Conservation (phyloP, 2,797 vertebrate genomes). For the Margarornis squamiger region DNA sequence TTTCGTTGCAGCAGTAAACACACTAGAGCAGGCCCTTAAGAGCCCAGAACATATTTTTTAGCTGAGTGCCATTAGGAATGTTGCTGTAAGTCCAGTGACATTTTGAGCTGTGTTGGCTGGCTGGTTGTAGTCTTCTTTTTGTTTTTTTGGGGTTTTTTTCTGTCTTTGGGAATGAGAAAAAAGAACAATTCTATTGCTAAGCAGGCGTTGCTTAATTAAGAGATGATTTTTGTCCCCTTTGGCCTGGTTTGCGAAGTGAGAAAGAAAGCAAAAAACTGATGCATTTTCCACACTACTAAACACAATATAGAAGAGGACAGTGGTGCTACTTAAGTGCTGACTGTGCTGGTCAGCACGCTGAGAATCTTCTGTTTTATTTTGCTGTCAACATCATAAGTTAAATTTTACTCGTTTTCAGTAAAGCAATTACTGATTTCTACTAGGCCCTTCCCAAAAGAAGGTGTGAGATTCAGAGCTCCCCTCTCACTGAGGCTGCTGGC, state of each 20-base stretch:
- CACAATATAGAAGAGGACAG: background rate
- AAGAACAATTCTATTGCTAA: background rate
- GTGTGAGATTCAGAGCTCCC: background rate
- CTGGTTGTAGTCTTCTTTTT: background rate
- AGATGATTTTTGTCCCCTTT: background rate
- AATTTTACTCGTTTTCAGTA: background rate
- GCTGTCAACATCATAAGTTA: background rate
- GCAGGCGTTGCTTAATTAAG: background rate
- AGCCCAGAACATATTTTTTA: background rate
- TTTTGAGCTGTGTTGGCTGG: background rate
- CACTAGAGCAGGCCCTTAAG: background rate
- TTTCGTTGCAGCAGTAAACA: constrained; percentile 43
- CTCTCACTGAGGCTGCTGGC: constrained; percentile 48
- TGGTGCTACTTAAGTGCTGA: background rate
- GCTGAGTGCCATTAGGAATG: background rate
- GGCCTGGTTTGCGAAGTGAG: background rate
- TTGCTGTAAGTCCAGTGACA: background rate
- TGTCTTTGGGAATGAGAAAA: background rate
- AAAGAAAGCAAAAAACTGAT: background rate
- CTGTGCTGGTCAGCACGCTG: background rate
- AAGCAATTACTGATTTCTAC: background rate
- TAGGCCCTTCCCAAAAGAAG: background rate
- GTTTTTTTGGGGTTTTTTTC: background rate
- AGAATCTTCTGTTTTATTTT: background rate
- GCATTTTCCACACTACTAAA: background rate